Evolutionary conservation across 2,888 invertebrate genomes (phyloP).

Genomic region (Cabera pusaria): DNA sequence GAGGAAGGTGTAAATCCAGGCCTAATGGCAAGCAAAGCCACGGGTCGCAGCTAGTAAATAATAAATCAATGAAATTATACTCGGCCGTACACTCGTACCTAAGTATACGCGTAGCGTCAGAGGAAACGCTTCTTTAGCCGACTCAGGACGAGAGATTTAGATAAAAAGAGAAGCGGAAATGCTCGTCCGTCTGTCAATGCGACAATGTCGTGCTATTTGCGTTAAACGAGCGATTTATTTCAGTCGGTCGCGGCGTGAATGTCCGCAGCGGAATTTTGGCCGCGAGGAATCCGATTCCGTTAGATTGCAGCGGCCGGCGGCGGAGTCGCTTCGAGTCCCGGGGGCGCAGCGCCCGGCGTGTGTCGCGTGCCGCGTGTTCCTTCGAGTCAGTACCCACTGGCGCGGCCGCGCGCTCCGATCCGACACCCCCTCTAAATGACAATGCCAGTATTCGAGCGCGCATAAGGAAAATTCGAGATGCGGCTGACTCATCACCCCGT

Average conservation of each 20-base stretch:
- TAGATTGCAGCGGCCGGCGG: conserved; percentile 49
- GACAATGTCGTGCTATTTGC: conserved; percentile 80
- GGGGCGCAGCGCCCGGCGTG: conserved; percentile 36
- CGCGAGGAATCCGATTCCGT: conserved; percentile 77
- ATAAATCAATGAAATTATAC: conserved; percentile 45
- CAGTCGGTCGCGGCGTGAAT: conserved; percentile 79
- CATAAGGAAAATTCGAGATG: conserved; percentile 79
- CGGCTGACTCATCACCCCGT: conserved; percentile 69
- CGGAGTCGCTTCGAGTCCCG: conserved; percentile 41
- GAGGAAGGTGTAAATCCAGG: no score
- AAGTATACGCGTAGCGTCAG: no score
- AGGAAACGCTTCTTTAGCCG: conserved; percentile 53
- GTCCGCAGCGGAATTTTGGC: conserved; percentile 79
- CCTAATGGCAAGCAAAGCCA: no score
- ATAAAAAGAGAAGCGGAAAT: conserved; percentile 77
- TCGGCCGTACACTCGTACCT: no score
- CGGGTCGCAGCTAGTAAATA: no score
- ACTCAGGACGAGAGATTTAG: conserved; percentile 37
- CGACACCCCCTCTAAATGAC: conserved; percentile 57
- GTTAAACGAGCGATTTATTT: conserved; percentile 81
- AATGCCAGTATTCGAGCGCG: conserved; percentile 60
- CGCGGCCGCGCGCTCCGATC: conserved; percentile 39
- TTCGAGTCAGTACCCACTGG: no score
- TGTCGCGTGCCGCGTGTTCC: conserved; percentile 37
- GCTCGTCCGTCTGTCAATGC: conserved; percentile 74